phyloP scores from a whole-genome alignment of 2,113 vertebrate genomes.

The Python bivittatus region DNA sequence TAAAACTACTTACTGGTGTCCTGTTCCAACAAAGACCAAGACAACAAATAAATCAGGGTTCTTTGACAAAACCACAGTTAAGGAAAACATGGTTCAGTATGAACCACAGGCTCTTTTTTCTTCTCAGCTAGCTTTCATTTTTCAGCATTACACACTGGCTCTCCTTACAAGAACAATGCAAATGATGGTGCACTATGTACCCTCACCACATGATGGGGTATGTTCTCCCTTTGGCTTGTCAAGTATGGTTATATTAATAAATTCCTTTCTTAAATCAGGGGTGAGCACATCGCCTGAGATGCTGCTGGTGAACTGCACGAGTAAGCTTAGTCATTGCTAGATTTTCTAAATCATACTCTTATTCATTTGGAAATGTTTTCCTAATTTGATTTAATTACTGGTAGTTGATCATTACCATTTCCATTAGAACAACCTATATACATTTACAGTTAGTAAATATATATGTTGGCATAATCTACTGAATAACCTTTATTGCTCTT shows the following conservation, averaged over 20 bases:
- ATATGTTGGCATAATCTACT: neutral
- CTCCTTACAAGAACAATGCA: neutral
- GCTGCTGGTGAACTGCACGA: neutral
- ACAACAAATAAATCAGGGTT: neutral
- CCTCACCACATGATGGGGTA: neutral
- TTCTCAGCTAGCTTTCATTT: neutral
- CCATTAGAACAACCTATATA: neutral
- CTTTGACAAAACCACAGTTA: neutral
- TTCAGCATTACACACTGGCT: neutral
- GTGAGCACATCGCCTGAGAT: neutral
- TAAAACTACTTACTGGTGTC: neutral
- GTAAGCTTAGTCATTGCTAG: neutral
- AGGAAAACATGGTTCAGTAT: neutral
- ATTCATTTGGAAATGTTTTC: neutral
- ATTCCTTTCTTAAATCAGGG: neutral
- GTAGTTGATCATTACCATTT: neutral
- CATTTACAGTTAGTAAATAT: neutral
- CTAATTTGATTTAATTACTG: neutral
- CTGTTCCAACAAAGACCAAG: neutral
- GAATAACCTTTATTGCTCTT: neutral
- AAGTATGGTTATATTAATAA: neutral
- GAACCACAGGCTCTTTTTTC: neutral
- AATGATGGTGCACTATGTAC: neutral
- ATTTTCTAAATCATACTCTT: neutral
- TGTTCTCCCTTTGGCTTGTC: neutral